Evolutionary conservation across 2,888 invertebrate genomes (phyloP), one percentile per base, ranked within the genome.

Genomic region (Lycophotia porphyrea): DNA sequence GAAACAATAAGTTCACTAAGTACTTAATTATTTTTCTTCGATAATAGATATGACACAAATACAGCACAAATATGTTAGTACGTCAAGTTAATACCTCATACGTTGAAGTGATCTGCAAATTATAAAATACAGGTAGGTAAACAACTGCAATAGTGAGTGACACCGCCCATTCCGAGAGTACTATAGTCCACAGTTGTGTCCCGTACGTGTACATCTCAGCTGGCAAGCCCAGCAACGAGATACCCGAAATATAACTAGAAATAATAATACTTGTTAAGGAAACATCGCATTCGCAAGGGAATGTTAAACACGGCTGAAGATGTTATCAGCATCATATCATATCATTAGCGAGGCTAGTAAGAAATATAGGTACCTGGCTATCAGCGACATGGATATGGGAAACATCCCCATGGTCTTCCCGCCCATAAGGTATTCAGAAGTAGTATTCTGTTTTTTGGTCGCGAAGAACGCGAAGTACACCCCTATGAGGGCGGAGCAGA

Each of bases 151-250:
- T 97, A 1, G 97, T 97, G 39, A 98, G 84, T 13, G 97, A 97
- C 34, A 98, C 98, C 42, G 97, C 96, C 91, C 96, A 96, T 93
- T 98, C 97, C 0, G 97, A 97, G 39, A 97, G 91, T 5, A 97
- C 96, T 73, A 97, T 96, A 89, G 97, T 97, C 97, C 97, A 98
- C 69, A 97, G 97, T 91, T 98, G 98, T 0, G 98, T 98, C 3
- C 98, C 98, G 88, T 97, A 98, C 0, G 97, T 97, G 90, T 98
- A 98, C 97, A 98, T 98, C 94, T 98, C 98, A 1, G 98, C 97
- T 0, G 98, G 98, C 39, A 98, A 94, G 24, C 98, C 98, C 78
- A 98, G 93, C 74, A 98, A 95, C 39, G 98, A 97, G 79, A 98
- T 98, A 5, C 98, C 98, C 44, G 98, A 98, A 87, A 98, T 97